A percentile compares a stretch with the other conserved stretches of the same genome.
Evolutionary conservation across 2,797 vertebrate species (phyloP).

Genomic region (Schizopygopsis malacanthus): DNA sequence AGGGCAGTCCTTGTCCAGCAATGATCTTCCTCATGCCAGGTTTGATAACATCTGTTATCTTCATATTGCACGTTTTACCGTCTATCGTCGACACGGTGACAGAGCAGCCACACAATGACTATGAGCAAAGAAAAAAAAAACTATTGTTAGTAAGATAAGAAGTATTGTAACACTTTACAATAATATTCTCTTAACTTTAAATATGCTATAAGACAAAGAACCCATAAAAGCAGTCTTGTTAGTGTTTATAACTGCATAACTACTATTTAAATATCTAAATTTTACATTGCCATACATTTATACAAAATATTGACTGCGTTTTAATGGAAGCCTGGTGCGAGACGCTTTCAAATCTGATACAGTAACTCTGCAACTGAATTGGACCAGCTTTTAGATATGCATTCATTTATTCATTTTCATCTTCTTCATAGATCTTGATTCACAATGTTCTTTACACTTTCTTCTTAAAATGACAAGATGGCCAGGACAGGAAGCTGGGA

Average conservation of each 20-base stretch:
- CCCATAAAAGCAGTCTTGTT: background rate
- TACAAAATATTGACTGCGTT: background rate
- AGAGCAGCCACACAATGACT: conserved; percentile 97
- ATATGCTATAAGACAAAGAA: background rate
- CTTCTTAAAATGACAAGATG: background rate
- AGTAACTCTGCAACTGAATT: background rate
- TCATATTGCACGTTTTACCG: conserved; percentile 94
- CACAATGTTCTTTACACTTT: background rate
- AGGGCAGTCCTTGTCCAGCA: conserved; percentile 92
- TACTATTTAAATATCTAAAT: too few relatives aligned
- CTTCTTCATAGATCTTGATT: background rate
- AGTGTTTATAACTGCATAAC: background rate
- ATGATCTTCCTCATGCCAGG: conserved; percentile 96
- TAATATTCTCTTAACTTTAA: background rate
- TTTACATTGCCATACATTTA: background rate
- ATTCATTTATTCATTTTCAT: background rate
- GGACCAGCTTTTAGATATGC: background rate
- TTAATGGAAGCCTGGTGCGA: background rate
- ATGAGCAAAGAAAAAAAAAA: conserved; percentile 60
- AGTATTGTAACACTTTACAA: background rate
- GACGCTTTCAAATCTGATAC: background rate
- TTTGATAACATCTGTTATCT: conserved; percentile 95
- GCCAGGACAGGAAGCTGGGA: background rate
- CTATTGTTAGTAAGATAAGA: conserved; percentile 18
- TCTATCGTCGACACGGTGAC: conserved; percentile 96